phyloP scores from a whole-genome alignment of 1,140 invertebrate species.

The Drosophila athabasca region DNA sequence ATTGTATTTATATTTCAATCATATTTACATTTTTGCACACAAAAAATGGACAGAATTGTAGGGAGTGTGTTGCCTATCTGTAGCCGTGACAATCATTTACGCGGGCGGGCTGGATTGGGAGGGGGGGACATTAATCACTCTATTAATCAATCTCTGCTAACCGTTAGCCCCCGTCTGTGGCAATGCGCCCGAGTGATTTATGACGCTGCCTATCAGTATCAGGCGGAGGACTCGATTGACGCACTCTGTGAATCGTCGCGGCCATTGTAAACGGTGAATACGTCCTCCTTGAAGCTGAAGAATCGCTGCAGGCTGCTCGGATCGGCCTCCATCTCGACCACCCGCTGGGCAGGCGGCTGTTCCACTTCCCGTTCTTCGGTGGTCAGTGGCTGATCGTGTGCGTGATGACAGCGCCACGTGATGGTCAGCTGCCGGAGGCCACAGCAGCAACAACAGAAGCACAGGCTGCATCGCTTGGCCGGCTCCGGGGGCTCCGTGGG shows the following conservation, averaged over 20 bases:
- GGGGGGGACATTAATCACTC: constrained; percentile 2
- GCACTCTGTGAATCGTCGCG: constrained; percentile 38
- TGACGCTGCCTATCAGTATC: constrained; percentile 47
- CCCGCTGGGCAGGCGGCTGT: background rate
- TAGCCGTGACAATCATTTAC: constrained; percentile 33
- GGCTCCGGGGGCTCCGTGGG: constrained; percentile 28
- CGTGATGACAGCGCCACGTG: constrained; percentile 51
- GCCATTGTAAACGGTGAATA: constrained; percentile 42
- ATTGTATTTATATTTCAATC: too few species aligned
- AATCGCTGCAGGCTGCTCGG: constrained; percentile 21
- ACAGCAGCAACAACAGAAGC: constrained; percentile 35
- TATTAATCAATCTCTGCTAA: constrained; percentile 60
- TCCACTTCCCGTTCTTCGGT: constrained; percentile 3
- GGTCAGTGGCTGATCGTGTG: background rate
- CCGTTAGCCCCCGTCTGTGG: constrained; percentile 38
- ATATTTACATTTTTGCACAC: constrained; percentile 19
- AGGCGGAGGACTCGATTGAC: constrained; percentile 54
- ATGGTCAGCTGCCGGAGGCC: constrained; percentile 46
- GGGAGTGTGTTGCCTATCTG: constrained; percentile 5
- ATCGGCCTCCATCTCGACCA: constrained; percentile 1
- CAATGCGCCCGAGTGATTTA: constrained; percentile 46
- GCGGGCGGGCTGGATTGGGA: background rate
- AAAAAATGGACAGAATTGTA: background rate
- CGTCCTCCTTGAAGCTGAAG: constrained; percentile 22
- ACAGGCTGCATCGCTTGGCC: background rate